Percentiles rank a stretch among this genome's conserved stretches.
phyloP scores from a whole-genome alignment of 2,888 invertebrate genomes.

The Trichacis sp. region DNA sequence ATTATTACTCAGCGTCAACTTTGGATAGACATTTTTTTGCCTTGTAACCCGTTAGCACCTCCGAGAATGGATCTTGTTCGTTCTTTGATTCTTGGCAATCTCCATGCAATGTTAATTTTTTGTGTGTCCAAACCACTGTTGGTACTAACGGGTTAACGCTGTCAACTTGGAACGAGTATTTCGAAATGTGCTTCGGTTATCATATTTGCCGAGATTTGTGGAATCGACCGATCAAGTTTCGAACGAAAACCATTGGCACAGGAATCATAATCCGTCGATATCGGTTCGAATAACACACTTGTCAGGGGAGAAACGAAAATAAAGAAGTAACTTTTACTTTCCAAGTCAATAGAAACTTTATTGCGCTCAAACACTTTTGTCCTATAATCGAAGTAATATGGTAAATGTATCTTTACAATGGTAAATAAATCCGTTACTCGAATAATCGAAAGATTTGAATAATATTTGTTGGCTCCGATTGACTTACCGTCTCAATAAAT shows the following conservation, averaged over 20 bases:
- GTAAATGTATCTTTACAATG: background rate
- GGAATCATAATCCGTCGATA: no score
- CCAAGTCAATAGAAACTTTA: background rate
- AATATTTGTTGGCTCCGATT: background rate
- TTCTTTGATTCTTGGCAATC: background rate
- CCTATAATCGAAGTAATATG: background rate
- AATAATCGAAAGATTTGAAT: conserved; percentile 3
- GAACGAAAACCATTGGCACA: no score
- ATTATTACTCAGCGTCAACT: conserved; percentile 46
- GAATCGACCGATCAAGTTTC: background rate
- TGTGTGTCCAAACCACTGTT: no score
- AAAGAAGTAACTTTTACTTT: background rate
- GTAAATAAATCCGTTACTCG: background rate
- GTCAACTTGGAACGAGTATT: background rate
- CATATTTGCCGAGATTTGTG: background rate
- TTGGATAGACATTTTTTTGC: conserved; percentile 3
- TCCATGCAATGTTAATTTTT: no score
- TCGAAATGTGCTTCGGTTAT: background rate
- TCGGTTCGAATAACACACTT: no score
- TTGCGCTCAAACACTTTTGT: conserved; percentile 1
- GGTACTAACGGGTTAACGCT: background rate
- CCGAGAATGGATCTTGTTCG: background rate
- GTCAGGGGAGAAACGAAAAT: conserved; percentile 1
- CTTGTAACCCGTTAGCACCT: background rate
- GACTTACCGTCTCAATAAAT: conserved; percentile 1